phyloP scores from a whole-genome alignment of 2,888 invertebrate genomes.

The Deilephila porcellus region DNA sequence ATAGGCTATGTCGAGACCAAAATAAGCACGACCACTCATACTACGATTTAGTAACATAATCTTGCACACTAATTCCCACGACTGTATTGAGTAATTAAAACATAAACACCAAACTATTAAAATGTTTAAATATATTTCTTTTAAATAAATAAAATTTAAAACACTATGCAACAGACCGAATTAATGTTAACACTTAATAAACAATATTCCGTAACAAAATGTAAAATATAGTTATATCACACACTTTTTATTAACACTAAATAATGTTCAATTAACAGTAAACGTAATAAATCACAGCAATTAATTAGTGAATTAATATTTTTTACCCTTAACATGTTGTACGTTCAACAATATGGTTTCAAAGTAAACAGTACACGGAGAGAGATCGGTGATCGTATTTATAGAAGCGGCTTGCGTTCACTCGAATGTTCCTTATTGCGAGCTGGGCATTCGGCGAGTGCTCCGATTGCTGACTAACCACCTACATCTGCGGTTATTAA shows the following conservation, averaged over 20 bases:
- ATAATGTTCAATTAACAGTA: slow-evolving; percentile 1
- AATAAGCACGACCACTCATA: not conserved
- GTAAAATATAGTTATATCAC: not conserved
- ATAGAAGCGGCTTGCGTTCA: slow-evolving; percentile 70
- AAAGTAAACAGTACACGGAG: slow-evolving; percentile 55
- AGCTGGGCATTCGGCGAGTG: slow-evolving; percentile 38
- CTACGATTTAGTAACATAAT: not conserved
- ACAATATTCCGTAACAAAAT: not conserved
- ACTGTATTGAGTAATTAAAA: not conserved
- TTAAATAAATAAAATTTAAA: not conserved
- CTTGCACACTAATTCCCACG: not conserved
- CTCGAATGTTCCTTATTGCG: slow-evolving; percentile 67
- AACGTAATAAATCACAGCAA: slow-evolving; percentile 9
- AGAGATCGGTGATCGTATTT: slow-evolving; percentile 62
- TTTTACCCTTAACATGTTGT: slow-evolving; percentile 68
- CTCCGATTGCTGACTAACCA: slow-evolving; percentile 30
- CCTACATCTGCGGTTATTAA: slow-evolving; percentile 20
- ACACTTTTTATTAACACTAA: not conserved
- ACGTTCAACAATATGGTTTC: slow-evolving; percentile 61
- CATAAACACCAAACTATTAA: not conserved
- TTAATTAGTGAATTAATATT: slow-evolving; percentile 28
- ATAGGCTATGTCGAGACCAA: not conserved
- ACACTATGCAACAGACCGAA: not conserved
- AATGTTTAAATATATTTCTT: not conserved
- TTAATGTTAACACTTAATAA: not conserved